phyloP scores from a whole-genome alignment of 2,888 invertebrate species.

The Cyaniris semiargus region DNA sequence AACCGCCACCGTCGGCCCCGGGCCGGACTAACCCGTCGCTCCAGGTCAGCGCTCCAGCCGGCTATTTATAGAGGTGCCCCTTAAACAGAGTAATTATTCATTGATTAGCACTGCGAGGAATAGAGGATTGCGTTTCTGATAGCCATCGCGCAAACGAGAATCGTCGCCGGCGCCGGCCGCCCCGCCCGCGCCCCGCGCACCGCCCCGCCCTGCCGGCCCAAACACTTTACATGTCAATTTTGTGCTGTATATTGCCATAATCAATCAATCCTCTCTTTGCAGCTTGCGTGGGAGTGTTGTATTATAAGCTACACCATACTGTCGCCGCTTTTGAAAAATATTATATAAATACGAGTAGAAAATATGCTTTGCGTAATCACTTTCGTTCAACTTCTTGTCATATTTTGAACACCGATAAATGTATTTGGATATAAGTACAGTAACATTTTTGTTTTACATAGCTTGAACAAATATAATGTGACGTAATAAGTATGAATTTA shows the following conservation, averaged over 20 bases:
- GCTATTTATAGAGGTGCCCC: constrained; percentile 81
- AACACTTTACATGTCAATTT: constrained; percentile 33
- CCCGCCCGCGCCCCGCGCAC: constrained; percentile 45
- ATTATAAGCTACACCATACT: neutral
- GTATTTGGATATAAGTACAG: neutral
- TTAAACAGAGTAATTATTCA: constrained; percentile 82
- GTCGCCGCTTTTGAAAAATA: neutral
- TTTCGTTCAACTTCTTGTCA: neutral
- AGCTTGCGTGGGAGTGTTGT: constrained; percentile 27
- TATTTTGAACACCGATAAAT: neutral
- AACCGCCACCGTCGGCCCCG: constrained; percentile 69
- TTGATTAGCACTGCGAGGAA: constrained; percentile 80
- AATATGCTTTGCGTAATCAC: neutral
- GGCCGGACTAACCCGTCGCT: constrained; percentile 78
- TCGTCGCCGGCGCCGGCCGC: constrained; percentile 69
- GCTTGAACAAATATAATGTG: too few relatives aligned
- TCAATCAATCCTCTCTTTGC: constrained; percentile 22
- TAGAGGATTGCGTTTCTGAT: constrained; percentile 80
- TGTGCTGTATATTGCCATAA: constrained; percentile 31
- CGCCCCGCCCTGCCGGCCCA: constrained; percentile 37
- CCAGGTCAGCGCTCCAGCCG: constrained; percentile 80
- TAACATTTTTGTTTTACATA: neutral
- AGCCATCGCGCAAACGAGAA: constrained; percentile 78
- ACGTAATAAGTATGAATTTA: too few relatives aligned
- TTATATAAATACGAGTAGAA: neutral